Evolutionary conservation across 2,888 invertebrate species (phyloP).

Genomic region (Patella pellucida): DNA sequence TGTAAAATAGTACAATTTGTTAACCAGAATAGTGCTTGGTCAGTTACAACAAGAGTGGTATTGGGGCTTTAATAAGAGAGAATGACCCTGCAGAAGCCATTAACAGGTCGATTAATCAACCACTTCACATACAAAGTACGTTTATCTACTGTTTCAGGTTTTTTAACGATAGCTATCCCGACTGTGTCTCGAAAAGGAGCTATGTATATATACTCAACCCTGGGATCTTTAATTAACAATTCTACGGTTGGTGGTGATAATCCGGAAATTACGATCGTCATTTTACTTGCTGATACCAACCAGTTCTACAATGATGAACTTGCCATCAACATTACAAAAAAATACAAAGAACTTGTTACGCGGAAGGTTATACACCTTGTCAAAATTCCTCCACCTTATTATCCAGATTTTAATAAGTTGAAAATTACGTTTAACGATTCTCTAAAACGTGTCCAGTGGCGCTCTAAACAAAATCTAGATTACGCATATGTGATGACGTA

Average conservation of each 20-base stretch:
- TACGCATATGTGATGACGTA: conserved; percentile 69
- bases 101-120: no score
- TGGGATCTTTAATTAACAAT: conserved; percentile 66
- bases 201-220: conserved; percentile 66
- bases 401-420: conserved; percentile 50
- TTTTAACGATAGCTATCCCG: conserved; percentile 71
- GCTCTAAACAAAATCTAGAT: conserved; percentile 71
- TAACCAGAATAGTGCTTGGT: no score
- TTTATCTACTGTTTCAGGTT: conserved; percentile 49
- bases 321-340: conserved; percentile 31
- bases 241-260: conserved; percentile 57
- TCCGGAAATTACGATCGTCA: conserved; percentile 61
- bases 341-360: conserved; percentile 10
- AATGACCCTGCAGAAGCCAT: no score
- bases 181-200: conserved; percentile 66
- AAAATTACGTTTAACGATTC: conserved; percentile 65
- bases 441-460: conserved; percentile 65
- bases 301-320: conserved; percentile 43
- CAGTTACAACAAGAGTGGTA: no score
- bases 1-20: no score
- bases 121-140: no score
- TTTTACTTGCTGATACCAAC: conserved; percentile 69
- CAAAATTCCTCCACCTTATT: conserved; percentile 50
- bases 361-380: conserved; percentile 67
- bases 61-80: no score